Conservation (phyloP, 1,140 invertebrate genomes). For the Trialeurodes vaporariorum region DNA sequence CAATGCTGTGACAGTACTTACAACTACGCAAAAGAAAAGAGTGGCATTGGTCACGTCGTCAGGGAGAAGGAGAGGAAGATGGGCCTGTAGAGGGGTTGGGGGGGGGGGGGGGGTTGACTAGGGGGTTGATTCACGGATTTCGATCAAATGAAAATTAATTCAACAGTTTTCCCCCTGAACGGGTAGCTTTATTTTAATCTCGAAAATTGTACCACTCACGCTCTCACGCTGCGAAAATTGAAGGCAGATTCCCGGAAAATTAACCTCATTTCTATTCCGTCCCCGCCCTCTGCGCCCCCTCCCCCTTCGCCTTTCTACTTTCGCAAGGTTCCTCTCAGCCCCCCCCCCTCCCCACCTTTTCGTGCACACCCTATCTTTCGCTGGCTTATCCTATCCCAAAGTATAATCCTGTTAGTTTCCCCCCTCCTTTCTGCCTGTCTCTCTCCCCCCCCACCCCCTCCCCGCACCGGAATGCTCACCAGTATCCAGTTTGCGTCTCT, state of each 20-base stretch:
- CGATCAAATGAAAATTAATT: conserved; percentile 1
- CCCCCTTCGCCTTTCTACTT: no score
- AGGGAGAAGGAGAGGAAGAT: no score
- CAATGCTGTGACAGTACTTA: no score
- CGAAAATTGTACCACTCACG: not conserved
- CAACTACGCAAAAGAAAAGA: no score
- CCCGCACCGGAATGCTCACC: no score
- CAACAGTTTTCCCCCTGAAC: not conserved
- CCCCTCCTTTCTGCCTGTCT: not conserved
- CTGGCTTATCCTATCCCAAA: not conserved
- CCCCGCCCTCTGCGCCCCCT: not conserved
- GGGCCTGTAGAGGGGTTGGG: no score
- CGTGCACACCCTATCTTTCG: no score
- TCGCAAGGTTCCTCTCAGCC: no score
- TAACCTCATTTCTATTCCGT: not conserved
- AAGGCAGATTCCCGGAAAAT: not conserved
- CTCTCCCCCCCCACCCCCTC: not conserved
- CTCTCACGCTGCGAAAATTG: not conserved
- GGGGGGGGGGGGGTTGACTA: no score
- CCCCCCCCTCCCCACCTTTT: no score
- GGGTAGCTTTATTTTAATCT: not conserved
- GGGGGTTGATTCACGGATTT: not conserved
- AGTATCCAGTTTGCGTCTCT: no score
- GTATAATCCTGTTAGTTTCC: not conserved
- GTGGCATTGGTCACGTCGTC: no score